Evolutionary conservation across 2,888 invertebrate species (phyloP), one percentile per base, ranked within the genome.

Genomic region (Pseudanteris insignis): DNA sequence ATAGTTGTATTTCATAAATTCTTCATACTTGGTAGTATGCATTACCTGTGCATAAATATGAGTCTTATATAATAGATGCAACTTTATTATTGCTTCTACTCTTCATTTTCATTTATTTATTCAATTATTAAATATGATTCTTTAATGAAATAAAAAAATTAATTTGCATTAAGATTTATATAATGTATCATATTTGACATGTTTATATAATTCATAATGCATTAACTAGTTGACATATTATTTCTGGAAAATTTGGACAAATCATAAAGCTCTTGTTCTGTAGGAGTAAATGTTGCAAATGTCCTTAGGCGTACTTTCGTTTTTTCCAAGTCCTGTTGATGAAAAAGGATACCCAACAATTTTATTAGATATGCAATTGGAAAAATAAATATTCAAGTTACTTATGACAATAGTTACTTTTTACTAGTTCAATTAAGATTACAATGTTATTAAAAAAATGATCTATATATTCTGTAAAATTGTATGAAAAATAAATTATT

Each of bases 261-360:
- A 36, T 74, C 71, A 26, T 67, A 61, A 9, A 79, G 71, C 48
- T 79, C 77, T 37, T 73, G 71, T 41, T 79, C 75, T 6, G 74
- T 78, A 10, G 79, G 79, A 2, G 74, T 70, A 38, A 74, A 79
- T 3, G 73, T 70, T 2, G 76, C 71, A 21, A 74, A 68, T 30
- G 77, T 79, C 62, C 79, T 68, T 24, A 78, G 43, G 21, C 76
- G 70, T 15, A 78, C 78, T 50, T 71, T 75, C 5, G 71, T 63
- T 12, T 69, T 58, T 58, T 76, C 74, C 63, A 78, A 57, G 38
- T 78, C 74, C 77, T 41, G 11, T 4, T 12, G 11, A 11, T n/a
- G 3, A 9, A n/a, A n/a, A 9, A 6, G n/a, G n/a, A 26, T 8
- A 26, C 4, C 2, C 26, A 26, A 3, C n/a, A n/a, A n/a, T n/a